Conservation (phyloP, 1,140 invertebrate species). For the Phthorimaea operculella region DNA sequence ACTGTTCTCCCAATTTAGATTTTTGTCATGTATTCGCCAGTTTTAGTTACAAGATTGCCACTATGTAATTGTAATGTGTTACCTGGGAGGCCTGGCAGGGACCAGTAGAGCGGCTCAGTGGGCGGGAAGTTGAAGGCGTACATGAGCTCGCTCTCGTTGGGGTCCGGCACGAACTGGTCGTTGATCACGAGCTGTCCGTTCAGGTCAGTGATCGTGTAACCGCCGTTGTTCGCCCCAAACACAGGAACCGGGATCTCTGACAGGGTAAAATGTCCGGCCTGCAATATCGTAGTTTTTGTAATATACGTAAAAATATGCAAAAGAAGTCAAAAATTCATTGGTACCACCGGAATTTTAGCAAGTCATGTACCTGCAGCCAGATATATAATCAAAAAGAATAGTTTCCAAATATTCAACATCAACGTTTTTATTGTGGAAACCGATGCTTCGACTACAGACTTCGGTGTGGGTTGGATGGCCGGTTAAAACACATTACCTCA, state of each 20-base stretch:
- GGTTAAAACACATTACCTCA: slow-evolving; percentile 56
- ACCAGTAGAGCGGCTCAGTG: slow-evolving; percentile 45
- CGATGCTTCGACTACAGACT: neutral
- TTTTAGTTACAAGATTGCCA: no score
- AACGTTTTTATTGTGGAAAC: neutral
- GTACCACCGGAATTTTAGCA: no score
- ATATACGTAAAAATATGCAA: no score
- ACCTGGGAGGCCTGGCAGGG: slow-evolving; percentile 51
- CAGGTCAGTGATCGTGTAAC: slow-evolving; percentile 43
- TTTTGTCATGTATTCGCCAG: no score
- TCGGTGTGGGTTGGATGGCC: no score
- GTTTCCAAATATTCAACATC: neutral
- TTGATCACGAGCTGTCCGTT: slow-evolving; percentile 38
- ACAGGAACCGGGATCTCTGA: slow-evolving; percentile 45
- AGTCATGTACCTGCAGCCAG: neutral
- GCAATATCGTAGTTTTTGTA: slow-evolving; percentile 3
- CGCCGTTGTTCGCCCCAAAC: slow-evolving; percentile 44
- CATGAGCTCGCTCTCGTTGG: slow-evolving; percentile 44
- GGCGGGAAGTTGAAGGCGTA: slow-evolving; percentile 42
- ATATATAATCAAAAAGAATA: neutral
- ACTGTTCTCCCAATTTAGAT: no score
- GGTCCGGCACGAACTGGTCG: slow-evolving; percentile 41
- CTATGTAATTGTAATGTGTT: no score
- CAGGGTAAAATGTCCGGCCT: slow-evolving; percentile 41
- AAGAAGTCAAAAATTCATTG: no score